Evolutionary conservation across 2,797 vertebrate species (phyloP), one percentile per base, ranked within the genome.

Genomic region (Picus viridis): DNA sequence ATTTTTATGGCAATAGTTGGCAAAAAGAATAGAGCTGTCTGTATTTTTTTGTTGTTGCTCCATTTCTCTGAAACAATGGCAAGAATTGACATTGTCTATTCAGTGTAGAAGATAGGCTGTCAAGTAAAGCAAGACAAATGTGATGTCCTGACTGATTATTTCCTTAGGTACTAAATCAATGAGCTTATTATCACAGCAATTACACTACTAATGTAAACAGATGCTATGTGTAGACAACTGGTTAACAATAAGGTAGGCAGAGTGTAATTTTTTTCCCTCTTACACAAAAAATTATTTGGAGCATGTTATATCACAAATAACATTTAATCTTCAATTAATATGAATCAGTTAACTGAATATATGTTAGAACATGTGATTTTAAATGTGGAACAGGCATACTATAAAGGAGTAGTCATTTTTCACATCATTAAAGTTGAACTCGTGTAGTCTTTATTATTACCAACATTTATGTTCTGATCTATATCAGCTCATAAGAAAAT

Each of bases 101-200:
- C 98, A 98, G 96, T 32, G 96, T 97, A 97, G 97, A 98, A 98
- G 98, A 97, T 91, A 96, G 96, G 97, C 97, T 98, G 98, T 98
- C 98, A 98, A 97, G 97, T 97, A 98, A 99, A 99, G 98, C 98
- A 99, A 99, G 98, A 99, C 97, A 97, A 98, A 99, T 98, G 98
- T 96, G 97, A 97, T 97, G 97, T 97, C 98, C 98, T 98, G 97
- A 98, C 98, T 98, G 98, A 98, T 98, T 98, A 98, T 98, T 98
- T 98, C 98, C 98, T 99, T 97, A 98, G 98, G 98, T 98, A 98
- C 98, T 97, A 97, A 98, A 99, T 98, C 98, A 99, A 98, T 98
- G 98, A 98, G 97, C 98, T 98, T 98, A 98, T 99, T 99, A 99
- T 99, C 98, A 98, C 98, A 96, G 97, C 98, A 99, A 99, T 99